phyloP scores from a whole-genome alignment of 1,140 invertebrate genomes.

The Penaeus japonicus region DNA sequence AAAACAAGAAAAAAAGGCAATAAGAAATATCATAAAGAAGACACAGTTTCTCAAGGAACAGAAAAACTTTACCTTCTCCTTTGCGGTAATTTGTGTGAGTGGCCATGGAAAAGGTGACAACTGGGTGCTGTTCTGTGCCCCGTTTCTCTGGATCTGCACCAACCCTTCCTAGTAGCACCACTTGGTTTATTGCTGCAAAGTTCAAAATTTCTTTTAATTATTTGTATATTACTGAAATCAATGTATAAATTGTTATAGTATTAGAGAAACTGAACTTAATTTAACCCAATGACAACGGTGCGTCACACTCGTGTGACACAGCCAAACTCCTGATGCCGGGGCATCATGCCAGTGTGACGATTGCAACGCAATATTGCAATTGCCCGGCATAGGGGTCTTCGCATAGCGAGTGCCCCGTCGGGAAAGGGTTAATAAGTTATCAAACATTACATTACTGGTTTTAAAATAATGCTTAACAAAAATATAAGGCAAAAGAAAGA shows the following conservation, averaged over 20 bases:
- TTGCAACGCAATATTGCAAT: too few species aligned
- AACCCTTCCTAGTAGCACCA: slow-evolving; percentile 84
- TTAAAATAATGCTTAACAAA: too few species aligned
- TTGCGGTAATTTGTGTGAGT: slow-evolving; percentile 72
- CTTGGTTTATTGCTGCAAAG: slow-evolving; percentile 83
- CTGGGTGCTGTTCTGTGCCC: slow-evolving; percentile 82
- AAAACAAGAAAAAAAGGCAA: not conserved
- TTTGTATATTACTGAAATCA: not conserved
- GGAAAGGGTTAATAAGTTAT: too few species aligned
- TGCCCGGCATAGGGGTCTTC: too few species aligned
- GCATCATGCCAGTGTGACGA: too few species aligned
- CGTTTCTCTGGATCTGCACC: slow-evolving; percentile 85
- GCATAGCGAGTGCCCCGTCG: too few species aligned
- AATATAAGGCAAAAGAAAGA: too few species aligned
- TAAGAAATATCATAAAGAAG: not conserved
- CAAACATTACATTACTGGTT: too few species aligned
- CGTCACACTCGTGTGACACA: too few species aligned
- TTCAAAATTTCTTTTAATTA: slow-evolving; percentile 11
- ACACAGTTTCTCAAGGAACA: not conserved
- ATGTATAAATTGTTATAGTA: not conserved
- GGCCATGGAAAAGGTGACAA: slow-evolving; percentile 88
- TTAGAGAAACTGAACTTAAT: too few species aligned
- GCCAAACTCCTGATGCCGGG: too few species aligned
- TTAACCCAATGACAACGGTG: too few species aligned
- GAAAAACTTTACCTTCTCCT: slow-evolving; percentile 35